phyloP scores from a whole-genome alignment of 1,140 invertebrate genomes.

The Pygmarrhopalites habei region DNA sequence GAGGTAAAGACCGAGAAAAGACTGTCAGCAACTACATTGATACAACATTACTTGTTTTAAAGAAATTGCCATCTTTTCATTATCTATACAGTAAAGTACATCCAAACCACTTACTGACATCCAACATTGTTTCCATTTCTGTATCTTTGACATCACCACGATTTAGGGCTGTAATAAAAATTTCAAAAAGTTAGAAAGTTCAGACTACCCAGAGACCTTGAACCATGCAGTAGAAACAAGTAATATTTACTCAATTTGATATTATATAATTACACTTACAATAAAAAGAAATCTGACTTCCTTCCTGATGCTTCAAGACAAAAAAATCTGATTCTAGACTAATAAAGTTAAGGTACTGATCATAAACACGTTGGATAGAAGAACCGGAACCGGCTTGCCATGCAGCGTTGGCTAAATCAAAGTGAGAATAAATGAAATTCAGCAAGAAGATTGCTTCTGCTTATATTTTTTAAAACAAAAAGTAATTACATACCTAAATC shows the following conservation, averaged over 20 bases:
- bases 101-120: too few relatives aligned
- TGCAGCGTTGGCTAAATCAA: constrained; percentile 83
- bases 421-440: too few relatives aligned
- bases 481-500: too few relatives aligned
- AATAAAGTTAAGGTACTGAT: constrained; percentile 98
- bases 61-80: too few relatives aligned
- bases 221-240: too few relatives aligned
- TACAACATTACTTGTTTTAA: too few relatives aligned
- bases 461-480: too few relatives aligned
- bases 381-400: constrained; percentile 78
- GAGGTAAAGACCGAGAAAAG: constrained; percentile 87
- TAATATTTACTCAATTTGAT: neutral
- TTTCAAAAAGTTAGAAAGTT: too few relatives aligned
- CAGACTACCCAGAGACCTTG: too few relatives aligned
- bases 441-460: too few relatives aligned
- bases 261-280: constrained; percentile 48
- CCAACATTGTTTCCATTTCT: constrained; percentile 92
- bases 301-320: constrained; percentile 83
- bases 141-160: constrained; percentile 88
- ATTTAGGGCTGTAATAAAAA: constrained; percentile 92
- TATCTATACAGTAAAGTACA: too few relatives aligned
- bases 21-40: constrained; percentile 89
- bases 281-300: constrained; percentile 86
- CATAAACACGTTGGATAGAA: constrained; percentile 76
- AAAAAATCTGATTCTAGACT: constrained; percentile 97